phyloP scores from a whole-genome alignment of 2,888 invertebrate genomes.

The Lamellibrachia columna region DNA sequence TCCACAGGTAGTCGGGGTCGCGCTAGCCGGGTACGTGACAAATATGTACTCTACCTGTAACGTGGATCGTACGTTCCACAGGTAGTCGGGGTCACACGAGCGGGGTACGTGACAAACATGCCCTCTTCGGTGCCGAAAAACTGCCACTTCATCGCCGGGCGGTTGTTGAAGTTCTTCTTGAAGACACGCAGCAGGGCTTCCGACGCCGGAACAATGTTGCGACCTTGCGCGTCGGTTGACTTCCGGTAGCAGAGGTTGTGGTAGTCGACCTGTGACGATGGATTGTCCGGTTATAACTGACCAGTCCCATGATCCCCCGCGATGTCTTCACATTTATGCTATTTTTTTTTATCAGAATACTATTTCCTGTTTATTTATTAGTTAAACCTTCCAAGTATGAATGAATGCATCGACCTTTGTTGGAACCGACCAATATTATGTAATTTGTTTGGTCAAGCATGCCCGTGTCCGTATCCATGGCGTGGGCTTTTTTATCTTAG shows the following conservation, averaged over 20 bases:
- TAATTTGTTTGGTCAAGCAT: too few relatives aligned
- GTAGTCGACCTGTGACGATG: neutral
- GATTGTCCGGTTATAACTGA: neutral
- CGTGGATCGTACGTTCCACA: slow-evolving; percentile 25
- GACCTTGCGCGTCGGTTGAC: neutral
- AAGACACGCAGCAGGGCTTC: neutral
- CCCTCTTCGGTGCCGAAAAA: slow-evolving; percentile 26
- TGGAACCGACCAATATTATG: too few relatives aligned
- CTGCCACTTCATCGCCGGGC: slow-evolving; percentile 21
- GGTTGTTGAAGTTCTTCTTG: neutral
- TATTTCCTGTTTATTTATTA: too few relatives aligned
- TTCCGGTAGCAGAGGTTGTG: neutral
- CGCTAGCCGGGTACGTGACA: neutral
- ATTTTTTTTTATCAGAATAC: too few relatives aligned
- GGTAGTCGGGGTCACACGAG: neutral
- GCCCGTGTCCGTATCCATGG: too few relatives aligned
- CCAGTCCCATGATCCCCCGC: too few relatives aligned
- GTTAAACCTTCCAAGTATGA: too few relatives aligned
- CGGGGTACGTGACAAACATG: slow-evolving; percentile 21
- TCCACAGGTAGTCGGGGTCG: too few relatives aligned
- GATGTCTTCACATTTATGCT: too few relatives aligned
- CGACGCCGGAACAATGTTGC: neutral
- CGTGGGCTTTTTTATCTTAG: too few relatives aligned
- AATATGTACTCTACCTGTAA: slow-evolving; percentile 21
- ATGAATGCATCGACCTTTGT: too few relatives aligned